These are phyloP conservation scores for Serilophus lunatus DNA, from an alignment of 2,113 vertebrate genomes.

Conservation along the genomic window DNA sequence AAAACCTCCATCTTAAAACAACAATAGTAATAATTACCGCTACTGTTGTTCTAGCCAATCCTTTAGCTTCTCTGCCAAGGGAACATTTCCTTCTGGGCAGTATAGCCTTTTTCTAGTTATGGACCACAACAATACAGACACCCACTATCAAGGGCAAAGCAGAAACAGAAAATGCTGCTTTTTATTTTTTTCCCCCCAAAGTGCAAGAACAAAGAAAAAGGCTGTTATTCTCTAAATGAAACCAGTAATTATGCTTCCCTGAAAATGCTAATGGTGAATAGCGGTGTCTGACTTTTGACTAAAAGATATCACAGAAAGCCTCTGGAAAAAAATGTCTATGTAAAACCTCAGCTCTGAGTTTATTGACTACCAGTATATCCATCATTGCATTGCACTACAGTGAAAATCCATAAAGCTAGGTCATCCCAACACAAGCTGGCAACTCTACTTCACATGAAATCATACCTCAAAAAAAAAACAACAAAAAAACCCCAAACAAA, in stretches of 20 bases:
- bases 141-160: neutral
- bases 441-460: neutral
- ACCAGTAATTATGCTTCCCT: neutral
- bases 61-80: neutral
- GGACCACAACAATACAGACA: neutral
- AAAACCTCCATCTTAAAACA: constrained; percentile 18
- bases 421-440: neutral
- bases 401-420: neutral
- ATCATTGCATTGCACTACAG: neutral
- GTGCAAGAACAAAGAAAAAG: neutral
- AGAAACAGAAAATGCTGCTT: neutral
- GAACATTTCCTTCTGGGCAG: neutral
- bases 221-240: neutral
- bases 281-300: neutral
- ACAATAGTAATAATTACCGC: neutral
- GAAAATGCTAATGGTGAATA: neutral
- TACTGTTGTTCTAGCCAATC: neutral
- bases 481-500: neutral
- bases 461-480: neutral
- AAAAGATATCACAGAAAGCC: neutral
- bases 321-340: neutral
- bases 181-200: neutral
- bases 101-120: neutral
- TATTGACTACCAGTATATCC: neutral
- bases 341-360: neutral